phyloP scores from a whole-genome alignment of 2,797 vertebrate species.

The Semaprochilodus insignis region DNA sequence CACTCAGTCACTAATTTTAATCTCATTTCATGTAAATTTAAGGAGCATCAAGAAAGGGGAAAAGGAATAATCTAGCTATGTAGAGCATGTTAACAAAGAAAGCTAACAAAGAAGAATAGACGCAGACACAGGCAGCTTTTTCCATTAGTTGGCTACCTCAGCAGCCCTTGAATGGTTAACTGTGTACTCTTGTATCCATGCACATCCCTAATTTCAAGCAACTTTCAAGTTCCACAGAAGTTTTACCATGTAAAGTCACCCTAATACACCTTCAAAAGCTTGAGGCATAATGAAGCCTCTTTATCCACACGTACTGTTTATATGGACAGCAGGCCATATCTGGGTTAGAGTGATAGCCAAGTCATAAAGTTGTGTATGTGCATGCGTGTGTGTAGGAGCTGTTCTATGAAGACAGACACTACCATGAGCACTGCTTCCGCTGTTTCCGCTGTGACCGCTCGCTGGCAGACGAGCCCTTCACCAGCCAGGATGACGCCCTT shows the following conservation, averaged over 20 bases:
- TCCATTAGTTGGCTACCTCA: no score
- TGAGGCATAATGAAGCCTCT: background rate
- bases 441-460: constrained; percentile 97
- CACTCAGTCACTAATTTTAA: no score
- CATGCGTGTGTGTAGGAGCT: constrained; percentile 84
- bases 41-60: no score
- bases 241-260: background rate
- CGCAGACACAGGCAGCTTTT: no score
- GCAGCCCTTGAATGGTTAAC: no score
- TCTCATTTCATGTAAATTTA: no score
- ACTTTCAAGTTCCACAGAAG: no score
- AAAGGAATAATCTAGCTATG: no score
- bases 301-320: background rate
- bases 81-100: no score
- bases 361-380: constrained; percentile 14
- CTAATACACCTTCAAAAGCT: background rate
- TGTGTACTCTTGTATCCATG: no score
- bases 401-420: constrained; percentile 96
- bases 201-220: no score
- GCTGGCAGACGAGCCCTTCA: constrained; percentile 94
- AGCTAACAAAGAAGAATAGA: no score
- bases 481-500: constrained; percentile 92
- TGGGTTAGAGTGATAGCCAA: background rate
- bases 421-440: constrained; percentile 97
- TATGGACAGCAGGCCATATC: background rate